Conservation (phyloP, 2,113 vertebrate genomes). For the Brachyhypopomus occidentalis region DNA sequence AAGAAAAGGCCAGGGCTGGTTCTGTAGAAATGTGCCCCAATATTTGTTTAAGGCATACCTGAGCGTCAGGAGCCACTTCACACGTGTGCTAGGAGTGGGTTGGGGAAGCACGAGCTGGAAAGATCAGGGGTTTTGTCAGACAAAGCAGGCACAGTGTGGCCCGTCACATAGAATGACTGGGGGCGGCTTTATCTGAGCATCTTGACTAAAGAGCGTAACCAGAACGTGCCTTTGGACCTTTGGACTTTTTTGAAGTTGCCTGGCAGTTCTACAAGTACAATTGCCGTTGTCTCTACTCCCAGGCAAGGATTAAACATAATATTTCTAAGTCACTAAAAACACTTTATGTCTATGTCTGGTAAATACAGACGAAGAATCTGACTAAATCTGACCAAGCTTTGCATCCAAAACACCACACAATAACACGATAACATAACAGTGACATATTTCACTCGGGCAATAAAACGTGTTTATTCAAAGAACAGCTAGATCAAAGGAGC, state of each 20-base stretch:
- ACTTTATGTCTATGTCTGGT: too few relatives aligned
- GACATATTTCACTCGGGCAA: not conserved
- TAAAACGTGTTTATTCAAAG: not conserved
- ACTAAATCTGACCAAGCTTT: too few relatives aligned
- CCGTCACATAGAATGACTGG: not conserved
- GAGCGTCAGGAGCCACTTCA: constrained; percentile 48
- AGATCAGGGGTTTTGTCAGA: not conserved
- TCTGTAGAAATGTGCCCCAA: constrained; percentile 48
- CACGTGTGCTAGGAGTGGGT: constrained; percentile 33
- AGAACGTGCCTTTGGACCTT: too few relatives aligned
- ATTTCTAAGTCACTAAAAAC: too few relatives aligned
- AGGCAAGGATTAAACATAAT: too few relatives aligned
- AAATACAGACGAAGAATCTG: too few relatives aligned
- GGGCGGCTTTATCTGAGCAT: not conserved
- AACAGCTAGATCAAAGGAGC: not conserved
- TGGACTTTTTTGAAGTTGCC: too few relatives aligned
- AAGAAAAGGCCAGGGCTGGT: constrained; percentile 20
- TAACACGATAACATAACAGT: not conserved
- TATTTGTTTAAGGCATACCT: constrained; percentile 54
- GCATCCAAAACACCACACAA: too few relatives aligned
- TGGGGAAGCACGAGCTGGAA: constrained; percentile 32
- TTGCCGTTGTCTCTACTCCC: too few relatives aligned
- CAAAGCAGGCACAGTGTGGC: too few relatives aligned
- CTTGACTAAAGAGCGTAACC: not conserved
- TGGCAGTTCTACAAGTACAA: too few relatives aligned